phyloP scores from a whole-genome alignment of 2,888 invertebrate genomes.

The Cryptosula pallasiana region DNA sequence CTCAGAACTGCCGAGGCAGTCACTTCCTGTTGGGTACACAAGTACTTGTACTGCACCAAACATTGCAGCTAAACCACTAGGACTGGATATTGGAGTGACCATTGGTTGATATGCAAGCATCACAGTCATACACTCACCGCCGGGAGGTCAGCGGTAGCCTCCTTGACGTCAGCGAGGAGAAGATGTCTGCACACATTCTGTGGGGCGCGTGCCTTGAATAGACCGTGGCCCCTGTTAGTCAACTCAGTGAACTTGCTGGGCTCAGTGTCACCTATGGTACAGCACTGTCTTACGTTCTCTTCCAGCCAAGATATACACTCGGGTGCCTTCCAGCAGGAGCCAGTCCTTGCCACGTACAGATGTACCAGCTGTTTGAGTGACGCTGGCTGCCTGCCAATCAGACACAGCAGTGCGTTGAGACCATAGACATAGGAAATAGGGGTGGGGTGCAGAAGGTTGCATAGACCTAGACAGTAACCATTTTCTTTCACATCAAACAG shows the following conservation, averaged over 20 bases:
- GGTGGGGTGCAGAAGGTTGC: no score
- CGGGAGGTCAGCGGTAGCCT: conserved; percentile 60
- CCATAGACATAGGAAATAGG: no score
- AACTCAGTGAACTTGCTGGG: conserved; percentile 20
- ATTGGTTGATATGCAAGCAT: no score
- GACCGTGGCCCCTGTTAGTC: conserved; percentile 55
- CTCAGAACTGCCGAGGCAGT: conserved; percentile 63
- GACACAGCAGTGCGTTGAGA: no score
- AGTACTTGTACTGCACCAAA: no score
- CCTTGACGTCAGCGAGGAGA: conserved; percentile 67
- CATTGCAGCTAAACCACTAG: no score
- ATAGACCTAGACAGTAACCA: no score
- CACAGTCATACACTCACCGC: conserved; percentile 30
- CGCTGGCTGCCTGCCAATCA: conserved; percentile 59
- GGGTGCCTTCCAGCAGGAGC: conserved; percentile 73
- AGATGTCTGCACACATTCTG: conserved; percentile 67
- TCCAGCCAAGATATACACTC: conserved; percentile 73
- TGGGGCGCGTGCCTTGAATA: conserved; percentile 63
- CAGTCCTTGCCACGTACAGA: conserved; percentile 69
- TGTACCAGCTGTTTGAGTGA: conserved; percentile 66
- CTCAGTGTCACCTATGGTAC: conserved; percentile 22
- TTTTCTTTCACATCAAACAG: no score
- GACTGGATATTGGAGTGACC: no score
- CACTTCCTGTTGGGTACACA: conserved; percentile 57
- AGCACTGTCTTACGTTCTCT: conserved; percentile 60